These are phyloP conservation scores for Excalfactoria chinensis DNA, from an alignment of 2,113 vertebrate species.

Conservation along the genomic window DNA sequence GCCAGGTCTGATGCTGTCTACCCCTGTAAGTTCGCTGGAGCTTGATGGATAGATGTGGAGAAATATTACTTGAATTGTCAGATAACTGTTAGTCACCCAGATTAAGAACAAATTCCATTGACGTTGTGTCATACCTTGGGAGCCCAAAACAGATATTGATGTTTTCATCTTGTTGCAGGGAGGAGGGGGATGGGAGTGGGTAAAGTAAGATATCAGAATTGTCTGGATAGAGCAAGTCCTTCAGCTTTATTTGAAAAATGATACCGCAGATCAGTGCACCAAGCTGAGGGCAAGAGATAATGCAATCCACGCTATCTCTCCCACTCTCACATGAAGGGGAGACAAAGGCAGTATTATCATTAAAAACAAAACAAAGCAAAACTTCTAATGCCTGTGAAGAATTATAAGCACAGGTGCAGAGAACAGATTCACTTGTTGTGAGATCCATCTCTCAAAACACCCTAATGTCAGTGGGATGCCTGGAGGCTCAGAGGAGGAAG, in stretches of 20 bases:
- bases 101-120: conserved; percentile 64
- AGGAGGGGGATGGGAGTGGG: conserved; percentile 29
- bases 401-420: neutral
- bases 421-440: neutral
- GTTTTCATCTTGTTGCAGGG: conserved; percentile 53
- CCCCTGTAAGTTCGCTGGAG: neutral
- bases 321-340: neutral
- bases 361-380: neutral
- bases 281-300: conserved; percentile 19
- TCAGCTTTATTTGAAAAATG: conserved; percentile 50
- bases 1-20: conserved; percentile 21
- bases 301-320: neutral
- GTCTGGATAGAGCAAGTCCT: conserved; percentile 19
- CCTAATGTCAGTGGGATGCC: neutral
- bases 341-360: neutral
- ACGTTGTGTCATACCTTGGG: conserved; percentile 33
- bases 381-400: neutral
- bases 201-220: conserved; percentile 52
- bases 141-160: conserved; percentile 56
- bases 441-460: neutral
- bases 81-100: conserved; percentile 55
- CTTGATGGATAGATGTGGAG: conserved; percentile 38
- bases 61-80: conserved; percentile 62
- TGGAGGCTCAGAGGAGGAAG: rapidly evolving
- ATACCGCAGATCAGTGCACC: neutral